A percentile compares a stretch with the other conserved stretches of the same genome.
phyloP scores from a whole-genome alignment of 2,888 invertebrate genomes.

The Hypena proboscidalis region DNA sequence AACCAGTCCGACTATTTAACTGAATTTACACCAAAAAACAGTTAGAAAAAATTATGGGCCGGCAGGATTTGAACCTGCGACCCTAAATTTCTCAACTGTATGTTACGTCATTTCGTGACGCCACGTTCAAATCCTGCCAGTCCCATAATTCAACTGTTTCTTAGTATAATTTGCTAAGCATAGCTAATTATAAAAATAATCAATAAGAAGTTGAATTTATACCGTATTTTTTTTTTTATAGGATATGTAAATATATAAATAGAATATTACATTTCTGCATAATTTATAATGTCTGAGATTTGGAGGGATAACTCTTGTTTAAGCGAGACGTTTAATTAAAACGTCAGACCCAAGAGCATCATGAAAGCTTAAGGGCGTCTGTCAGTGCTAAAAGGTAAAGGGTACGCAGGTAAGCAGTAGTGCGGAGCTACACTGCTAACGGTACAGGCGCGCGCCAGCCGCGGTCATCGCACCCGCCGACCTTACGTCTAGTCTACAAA shows the following conservation, averaged over 20 bases:
- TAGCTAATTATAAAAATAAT: no score
- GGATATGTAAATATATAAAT: no score
- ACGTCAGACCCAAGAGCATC: slow-evolving; percentile 18
- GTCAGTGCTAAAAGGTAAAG: slow-evolving; percentile 48
- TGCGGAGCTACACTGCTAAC: slow-evolving; percentile 62
- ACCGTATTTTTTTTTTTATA: no score
- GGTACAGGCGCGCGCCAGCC: slow-evolving; percentile 66
- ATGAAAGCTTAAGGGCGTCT: slow-evolving; percentile 13
- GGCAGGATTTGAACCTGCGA: neutral
- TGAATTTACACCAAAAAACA: no score
- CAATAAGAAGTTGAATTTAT: no score
- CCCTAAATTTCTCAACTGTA: no score
- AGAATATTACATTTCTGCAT: neutral
- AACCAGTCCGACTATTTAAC: neutral
- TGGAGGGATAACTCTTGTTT: neutral
- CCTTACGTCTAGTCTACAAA: slow-evolving; percentile 73
- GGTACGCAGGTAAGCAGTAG: slow-evolving; percentile 56
- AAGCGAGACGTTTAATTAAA: slow-evolving; percentile 9
- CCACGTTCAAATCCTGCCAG: no score
- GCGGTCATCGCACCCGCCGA: slow-evolving; percentile 77
- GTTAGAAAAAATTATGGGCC: no score
- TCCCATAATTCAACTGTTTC: no score
- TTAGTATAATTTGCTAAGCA: no score
- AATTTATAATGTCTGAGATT: neutral
- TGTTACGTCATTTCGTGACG: no score